Evolutionary conservation across 2,113 vertebrate genomes (phyloP), one percentile per base, ranked within the genome.

Genomic region (Tetrao urogallus): DNA sequence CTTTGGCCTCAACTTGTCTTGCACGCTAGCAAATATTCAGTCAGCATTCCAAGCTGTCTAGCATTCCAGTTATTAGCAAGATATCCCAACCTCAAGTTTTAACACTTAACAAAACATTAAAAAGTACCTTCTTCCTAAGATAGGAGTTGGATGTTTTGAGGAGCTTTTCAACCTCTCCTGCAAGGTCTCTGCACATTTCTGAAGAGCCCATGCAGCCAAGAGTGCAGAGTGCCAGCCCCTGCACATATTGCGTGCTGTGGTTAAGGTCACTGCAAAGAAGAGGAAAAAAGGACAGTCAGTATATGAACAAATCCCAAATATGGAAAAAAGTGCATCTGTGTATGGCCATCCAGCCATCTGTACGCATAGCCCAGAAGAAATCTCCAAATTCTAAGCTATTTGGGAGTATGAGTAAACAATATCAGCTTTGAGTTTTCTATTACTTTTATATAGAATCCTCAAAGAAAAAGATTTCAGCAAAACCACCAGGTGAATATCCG

Each of bases 131-230:
- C 98, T 99, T 99, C 96, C 99, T 99, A 96, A 99, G 98, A 92
- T 99, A 99, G 81, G 99, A 99, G 97, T 99, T 99, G 61, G 99
- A 99, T 32, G 99, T 99, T 98, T 99, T 99, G 85, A 99, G 98
- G 88, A 99, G 99, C 96, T 99, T 99, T 97, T 99, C 99, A 82
- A 99, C 99, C 82, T 99, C 99, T 90, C 99, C 99, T 82, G 99
- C 99, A 90, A 99, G 97, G 94, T 99, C 99, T 97, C 99, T 99
- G 96, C 99, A 99, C 99, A 99, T 99, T 98, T 99, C 99, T 76
- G 99, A 99, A 27, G 99, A 99, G 79, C 99, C 99, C 99, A 99
- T 99, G 96, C 99, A 99, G 95, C 99, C 99, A 42, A 99, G 98
- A 42, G 99, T 99, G 97, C 99, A 99, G 97, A 99, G 97, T 47